These are phyloP conservation scores for Chymomyza procnemis DNA, from an alignment of 2,888 invertebrate species.

Conservation along the genomic window DNA sequence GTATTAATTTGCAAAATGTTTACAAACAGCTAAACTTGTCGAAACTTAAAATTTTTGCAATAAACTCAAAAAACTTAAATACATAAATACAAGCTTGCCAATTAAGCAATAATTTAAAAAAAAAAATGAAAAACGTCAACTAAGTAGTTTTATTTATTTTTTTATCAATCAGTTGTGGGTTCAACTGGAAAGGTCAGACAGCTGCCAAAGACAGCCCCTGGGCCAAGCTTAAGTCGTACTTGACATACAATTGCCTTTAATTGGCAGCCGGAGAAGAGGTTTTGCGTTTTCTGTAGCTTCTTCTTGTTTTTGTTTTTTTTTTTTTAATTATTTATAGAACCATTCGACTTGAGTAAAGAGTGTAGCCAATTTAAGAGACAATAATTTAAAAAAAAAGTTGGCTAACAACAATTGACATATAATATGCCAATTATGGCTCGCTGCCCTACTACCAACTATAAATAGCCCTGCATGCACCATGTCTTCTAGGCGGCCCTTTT, in stretches of 20 bases:
- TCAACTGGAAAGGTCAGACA: not conserved
- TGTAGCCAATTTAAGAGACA: not conserved
- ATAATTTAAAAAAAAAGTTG: not conserved
- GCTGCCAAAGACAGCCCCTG: not conserved
- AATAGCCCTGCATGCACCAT: not conserved
- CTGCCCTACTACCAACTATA: not conserved
- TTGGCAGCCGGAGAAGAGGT: not conserved
- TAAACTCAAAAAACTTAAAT: not conserved
- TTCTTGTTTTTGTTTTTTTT: not conserved
- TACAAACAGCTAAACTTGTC: conserved; percentile 9
- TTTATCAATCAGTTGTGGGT: conserved; percentile 25
- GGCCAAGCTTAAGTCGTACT: not conserved
- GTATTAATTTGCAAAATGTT: not conserved
- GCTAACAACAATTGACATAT: not conserved
- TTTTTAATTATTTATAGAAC: not conserved
- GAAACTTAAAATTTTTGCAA: not conserved
- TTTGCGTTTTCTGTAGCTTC: too few species aligned
- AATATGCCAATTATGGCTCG: conserved; percentile 33
- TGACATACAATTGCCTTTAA: conserved; percentile 21
- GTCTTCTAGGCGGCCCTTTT: conserved; percentile 6
- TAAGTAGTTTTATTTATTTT: conserved; percentile 28
- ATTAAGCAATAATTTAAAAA: not conserved
- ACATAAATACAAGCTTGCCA: not conserved
- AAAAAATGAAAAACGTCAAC: conserved; percentile 5
- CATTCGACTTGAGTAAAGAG: too few species aligned